Percentiles rank a stretch among this genome's conserved stretches.
These are phyloP conservation scores for Sminthopsis crassicaudata DNA, from an alignment of 2,113 vertebrate species.

Conservation along the genomic window DNA sequence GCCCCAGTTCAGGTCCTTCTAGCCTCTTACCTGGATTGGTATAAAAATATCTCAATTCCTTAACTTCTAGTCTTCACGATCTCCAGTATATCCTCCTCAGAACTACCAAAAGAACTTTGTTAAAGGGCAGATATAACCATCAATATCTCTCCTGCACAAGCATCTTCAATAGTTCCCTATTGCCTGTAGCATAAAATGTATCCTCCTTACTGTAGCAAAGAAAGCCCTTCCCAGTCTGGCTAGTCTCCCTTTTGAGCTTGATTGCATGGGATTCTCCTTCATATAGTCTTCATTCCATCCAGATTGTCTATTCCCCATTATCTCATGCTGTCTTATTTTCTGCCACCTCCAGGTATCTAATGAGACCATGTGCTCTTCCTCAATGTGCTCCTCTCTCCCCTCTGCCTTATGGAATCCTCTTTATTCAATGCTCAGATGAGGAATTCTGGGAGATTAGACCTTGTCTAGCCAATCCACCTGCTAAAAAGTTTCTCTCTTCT, in stretches of 20 bases:
- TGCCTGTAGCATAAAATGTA: background rate
- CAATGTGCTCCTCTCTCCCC: background rate
- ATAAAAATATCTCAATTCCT: background rate
- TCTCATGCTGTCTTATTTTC: background rate
- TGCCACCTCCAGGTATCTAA: background rate
- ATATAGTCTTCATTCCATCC: background rate
- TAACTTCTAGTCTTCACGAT: background rate
- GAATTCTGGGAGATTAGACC: background rate
- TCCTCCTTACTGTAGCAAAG: background rate
- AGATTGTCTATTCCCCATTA: background rate
- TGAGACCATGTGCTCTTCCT: too few relatives aligned
- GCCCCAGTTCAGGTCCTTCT: background rate
- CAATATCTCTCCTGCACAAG: background rate
- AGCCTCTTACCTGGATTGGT: background rate
- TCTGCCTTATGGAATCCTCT: background rate
- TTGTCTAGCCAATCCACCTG: background rate
- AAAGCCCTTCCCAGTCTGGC: background rate
- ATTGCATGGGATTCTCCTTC: background rate
- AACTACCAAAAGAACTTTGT: background rate
- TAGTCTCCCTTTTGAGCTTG: background rate
- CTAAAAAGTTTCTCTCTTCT: background rate
- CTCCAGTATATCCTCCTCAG: background rate
- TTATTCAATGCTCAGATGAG: background rate
- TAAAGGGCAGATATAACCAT: background rate
- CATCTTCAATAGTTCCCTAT: background rate